Base-by-base conservation (phyloP, 1,140 invertebrate species). In the Ips nitidus region DNA sequence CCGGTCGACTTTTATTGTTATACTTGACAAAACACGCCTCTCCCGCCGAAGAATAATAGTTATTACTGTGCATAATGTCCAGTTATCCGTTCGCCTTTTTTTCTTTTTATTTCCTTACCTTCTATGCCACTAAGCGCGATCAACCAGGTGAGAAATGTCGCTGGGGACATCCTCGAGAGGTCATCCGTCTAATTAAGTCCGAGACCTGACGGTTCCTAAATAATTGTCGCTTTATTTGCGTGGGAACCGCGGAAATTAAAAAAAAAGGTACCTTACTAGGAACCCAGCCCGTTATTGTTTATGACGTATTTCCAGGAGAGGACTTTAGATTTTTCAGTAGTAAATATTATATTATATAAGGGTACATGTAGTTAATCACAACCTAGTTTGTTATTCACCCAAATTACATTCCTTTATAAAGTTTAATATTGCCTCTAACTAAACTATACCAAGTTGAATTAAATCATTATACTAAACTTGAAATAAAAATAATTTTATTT, bases 161-260 rank as follows among this genome's bases (percentile, higher is more conserved):
- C 52, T 37, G 8, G 36, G n/a, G 52, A 36, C 52, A 55, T 55
- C 52, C 37, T 38, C 52, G 37, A 55, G 52, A 22, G 50, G 41
- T 64, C 61, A 64, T 50, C 61, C 43, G 61, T 50, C 53, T 66
- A 66, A 66, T 66, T 66, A 66, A 66, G 55, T 58, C 50, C 64
- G 53, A 66, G 55, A 58, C 53, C 4, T 22, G 47, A 55, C 43
- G 40, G 41, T 58, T 66, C 64, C 41, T 66, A 66, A 64, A 66
- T 66, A 58, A 58, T 22, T 22, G 22, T 40, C 42, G 45, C 56
- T 61, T 68, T 61, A 61, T 60, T 68, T 68, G 66, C 66, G 66
- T 68, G 66, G 66, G 66, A 68, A 68, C 47, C 66, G 58, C 57
- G 57, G 59, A 62, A 61, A 68, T 68, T 68, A 68, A 68, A 68